phyloP scores from a whole-genome alignment of 2,888 invertebrate genomes.

The Biston betularia region DNA sequence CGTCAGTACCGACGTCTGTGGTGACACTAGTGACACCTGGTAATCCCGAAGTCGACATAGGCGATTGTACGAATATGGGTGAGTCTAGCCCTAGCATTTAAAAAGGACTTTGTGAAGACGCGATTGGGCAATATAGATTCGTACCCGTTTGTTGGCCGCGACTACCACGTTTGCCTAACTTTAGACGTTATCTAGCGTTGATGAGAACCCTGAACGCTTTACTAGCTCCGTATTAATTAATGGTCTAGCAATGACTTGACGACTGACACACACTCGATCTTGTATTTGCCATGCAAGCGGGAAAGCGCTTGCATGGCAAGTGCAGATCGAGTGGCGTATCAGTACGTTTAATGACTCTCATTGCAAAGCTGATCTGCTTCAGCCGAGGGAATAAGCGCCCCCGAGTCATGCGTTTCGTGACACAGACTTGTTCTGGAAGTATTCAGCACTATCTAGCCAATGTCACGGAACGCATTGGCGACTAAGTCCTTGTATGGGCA shows the following conservation, averaged over 20 bases:
- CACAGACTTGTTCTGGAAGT: neutral
- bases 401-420: neutral
- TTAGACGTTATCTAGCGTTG: neutral
- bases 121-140: neutral
- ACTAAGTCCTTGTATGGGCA: neutral
- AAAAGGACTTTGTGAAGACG: neutral
- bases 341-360: neutral
- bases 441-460: neutral
- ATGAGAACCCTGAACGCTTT: neutral
- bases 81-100: neutral
- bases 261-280: no score
- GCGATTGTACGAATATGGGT: neutral
- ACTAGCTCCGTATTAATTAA: no score
- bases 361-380: slow-evolving; percentile 1
- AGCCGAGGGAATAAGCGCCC: neutral
- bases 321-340: neutral
- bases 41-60: no score
- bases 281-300: no score
- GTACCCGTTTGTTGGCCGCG: neutral
- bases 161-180: neutral
- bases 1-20: neutral
- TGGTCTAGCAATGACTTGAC: no score
- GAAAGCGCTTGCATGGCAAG: no score
- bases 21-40: neutral
- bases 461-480: neutral